Percentiles rank a stretch among this genome's conserved stretches.
phyloP scores from a whole-genome alignment of 2,797 vertebrate species.

The Malurus leucopterus region DNA sequence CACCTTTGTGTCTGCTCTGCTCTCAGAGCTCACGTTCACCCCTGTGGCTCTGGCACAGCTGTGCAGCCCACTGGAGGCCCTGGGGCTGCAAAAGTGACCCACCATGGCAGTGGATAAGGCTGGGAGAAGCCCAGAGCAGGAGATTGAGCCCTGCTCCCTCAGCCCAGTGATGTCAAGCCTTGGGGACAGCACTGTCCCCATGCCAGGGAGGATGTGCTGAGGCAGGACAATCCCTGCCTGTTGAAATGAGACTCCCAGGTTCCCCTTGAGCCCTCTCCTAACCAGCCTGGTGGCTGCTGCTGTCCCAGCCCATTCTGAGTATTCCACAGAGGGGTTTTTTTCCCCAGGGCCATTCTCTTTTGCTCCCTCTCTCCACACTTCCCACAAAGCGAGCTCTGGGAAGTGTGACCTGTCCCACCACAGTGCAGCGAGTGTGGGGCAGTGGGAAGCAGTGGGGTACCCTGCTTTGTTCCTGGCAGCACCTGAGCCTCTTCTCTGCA shows the following conservation, averaged over 20 bases:
- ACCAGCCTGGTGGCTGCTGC: neutral
- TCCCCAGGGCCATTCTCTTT: neutral
- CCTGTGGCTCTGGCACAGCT: neutral
- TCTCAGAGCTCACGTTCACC: neutral
- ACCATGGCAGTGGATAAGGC: accelerated
- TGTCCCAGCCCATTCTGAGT: neutral
- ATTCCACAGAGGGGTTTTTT: neutral
- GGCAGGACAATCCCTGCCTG: neutral
- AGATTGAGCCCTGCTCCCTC: neutral
- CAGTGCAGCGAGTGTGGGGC: neutral
- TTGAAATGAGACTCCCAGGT: neutral
- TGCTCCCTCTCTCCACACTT: neutral
- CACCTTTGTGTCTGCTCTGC: accelerated
- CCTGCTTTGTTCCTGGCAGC: neutral
- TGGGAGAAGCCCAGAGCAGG: neutral
- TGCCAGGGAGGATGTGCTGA: neutral
- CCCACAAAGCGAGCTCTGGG: accelerated
- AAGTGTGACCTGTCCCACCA: accelerated
- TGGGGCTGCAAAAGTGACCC: neutral
- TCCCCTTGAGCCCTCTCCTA: neutral
- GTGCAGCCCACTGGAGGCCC: accelerated
- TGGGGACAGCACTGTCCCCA: accelerated
- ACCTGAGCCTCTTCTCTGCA: neutral
- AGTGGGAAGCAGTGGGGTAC: neutral
- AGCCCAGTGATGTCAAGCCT: accelerated